Evolutionary conservation across 2,888 invertebrate species (phyloP).

Genomic region (Anthophora plumipes): DNA sequence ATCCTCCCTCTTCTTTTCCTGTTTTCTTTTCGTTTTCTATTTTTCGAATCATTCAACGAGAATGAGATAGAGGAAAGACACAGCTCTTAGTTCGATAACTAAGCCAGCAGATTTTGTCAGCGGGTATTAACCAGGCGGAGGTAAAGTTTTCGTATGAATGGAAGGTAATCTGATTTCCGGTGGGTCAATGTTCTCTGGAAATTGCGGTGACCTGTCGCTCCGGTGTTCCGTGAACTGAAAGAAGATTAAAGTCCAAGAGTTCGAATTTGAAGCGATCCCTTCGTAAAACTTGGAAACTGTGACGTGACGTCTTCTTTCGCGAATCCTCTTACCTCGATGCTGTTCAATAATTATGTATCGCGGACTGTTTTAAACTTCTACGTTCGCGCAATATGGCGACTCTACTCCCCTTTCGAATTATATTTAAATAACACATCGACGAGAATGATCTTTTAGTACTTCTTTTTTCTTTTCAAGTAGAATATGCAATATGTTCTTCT

Average conservation of each 20-base stretch:
- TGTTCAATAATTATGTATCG: conserved; percentile 36
- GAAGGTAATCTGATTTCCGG: conserved; percentile 60
- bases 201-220: conserved; percentile 60
- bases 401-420: neutral
- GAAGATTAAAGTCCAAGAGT: conserved; percentile 65
- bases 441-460: neutral
- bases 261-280: conserved; percentile 65
- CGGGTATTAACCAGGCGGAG: neutral
- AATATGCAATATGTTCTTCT: neutral
- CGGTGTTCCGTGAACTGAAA: conserved; percentile 56
- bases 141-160: conserved; percentile 56
- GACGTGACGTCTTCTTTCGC: conserved; percentile 51
- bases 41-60: neutral
- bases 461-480: neutral
- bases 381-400: neutral
- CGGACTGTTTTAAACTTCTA: conserved; percentile 4
- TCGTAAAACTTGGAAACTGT: conserved; percentile 60
- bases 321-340: conserved; percentile 62
- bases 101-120: conserved; percentile 6
- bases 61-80: neutral
- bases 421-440: neutral
- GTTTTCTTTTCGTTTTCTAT: neutral
- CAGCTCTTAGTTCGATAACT: neutral
- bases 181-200: conserved; percentile 61
- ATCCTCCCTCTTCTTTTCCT: neutral